These are phyloP conservation scores for Burhinus oedicnemus DNA, from an alignment of 2,113 vertebrate species.

Conservation along the genomic window DNA sequence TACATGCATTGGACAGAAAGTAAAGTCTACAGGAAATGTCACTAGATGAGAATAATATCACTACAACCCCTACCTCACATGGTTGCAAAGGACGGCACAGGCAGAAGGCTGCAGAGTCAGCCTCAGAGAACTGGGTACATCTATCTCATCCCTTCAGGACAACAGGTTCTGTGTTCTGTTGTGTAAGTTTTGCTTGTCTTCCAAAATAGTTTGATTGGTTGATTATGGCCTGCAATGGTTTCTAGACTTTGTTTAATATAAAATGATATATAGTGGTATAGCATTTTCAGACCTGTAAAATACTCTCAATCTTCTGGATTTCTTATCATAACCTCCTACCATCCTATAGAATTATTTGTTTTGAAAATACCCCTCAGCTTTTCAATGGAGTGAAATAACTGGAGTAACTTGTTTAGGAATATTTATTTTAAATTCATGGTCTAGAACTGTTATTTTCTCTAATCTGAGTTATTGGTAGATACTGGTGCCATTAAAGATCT, in stretches of 20 bases:
- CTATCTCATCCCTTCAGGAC: neutral
- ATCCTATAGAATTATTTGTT: neutral
- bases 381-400: neutral
- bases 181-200: neutral
- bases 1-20: neutral
- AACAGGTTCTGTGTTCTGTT: neutral
- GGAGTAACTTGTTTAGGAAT: neutral
- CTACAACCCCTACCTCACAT: neutral
- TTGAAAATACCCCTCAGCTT: neutral
- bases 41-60: neutral
- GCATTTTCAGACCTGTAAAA: neutral
- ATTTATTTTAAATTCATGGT: neutral
- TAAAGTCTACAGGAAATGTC: neutral
- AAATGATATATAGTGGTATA: neutral
- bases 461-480: neutral
- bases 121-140: neutral
- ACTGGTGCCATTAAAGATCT: neutral
- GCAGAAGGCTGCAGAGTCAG: neutral
- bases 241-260: neutral
- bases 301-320: neutral
- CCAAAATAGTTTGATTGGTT: neutral
- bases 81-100: neutral
- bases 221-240: neutral
- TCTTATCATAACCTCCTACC: neutral
- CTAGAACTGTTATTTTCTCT: neutral